Conservation (phyloP, 2,113 vertebrate genomes). For the Bambusicola thoracicus region DNA sequence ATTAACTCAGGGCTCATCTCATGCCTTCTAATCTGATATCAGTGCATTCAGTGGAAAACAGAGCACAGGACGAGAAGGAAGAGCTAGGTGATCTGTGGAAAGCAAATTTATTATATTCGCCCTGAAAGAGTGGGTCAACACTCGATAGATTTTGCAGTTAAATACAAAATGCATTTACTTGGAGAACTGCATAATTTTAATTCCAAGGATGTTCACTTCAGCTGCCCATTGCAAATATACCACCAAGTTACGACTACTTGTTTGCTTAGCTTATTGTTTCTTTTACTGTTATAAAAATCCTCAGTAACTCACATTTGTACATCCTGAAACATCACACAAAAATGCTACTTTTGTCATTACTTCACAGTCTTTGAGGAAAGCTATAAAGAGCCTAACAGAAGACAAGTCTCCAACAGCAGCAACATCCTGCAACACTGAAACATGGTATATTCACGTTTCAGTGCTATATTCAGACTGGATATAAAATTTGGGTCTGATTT, state of each 20-base stretch:
- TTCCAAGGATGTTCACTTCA: neutral
- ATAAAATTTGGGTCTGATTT: neutral
- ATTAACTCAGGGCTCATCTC: neutral
- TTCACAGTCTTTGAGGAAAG: neutral
- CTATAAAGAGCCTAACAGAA: neutral
- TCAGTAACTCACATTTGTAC: neutral
- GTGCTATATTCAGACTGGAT: no score
- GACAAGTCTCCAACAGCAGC: neutral
- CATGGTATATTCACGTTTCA: rapidly evolving
- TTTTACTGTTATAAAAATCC: neutral
- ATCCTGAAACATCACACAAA: neutral
- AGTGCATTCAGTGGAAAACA: neutral
- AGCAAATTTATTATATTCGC: neutral
- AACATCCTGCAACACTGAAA: neutral
- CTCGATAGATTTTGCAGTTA: neutral
- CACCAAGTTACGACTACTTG: neutral
- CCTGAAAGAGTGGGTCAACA: neutral
- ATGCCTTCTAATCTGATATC: neutral
- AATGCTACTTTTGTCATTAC: neutral
- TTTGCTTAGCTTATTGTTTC: neutral
- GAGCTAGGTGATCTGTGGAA: neutral
- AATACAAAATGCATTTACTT: neutral
- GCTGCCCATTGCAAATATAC: neutral
- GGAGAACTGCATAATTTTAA: neutral
- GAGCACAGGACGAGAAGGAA: neutral